phyloP scores from a whole-genome alignment of 2,797 vertebrate species.

The Pseudotriccus pelzelni region DNA sequence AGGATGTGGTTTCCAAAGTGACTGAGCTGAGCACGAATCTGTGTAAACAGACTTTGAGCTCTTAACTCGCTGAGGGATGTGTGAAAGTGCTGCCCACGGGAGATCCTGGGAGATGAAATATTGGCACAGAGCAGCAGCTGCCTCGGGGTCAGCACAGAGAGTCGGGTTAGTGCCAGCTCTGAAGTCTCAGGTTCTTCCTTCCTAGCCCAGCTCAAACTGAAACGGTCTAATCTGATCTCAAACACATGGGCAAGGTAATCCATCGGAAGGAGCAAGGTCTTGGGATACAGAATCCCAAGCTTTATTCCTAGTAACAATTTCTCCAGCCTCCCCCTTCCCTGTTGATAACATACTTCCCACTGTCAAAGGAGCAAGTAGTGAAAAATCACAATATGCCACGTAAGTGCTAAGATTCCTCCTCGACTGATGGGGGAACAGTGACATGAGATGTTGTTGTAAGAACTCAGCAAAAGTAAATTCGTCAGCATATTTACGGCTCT shows the following conservation, averaged over 20 bases:
- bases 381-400: background rate
- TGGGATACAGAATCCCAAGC: background rate
- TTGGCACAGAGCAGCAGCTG: slow-evolving; percentile 25
- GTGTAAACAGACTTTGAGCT: background rate
- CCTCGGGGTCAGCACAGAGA: background rate
- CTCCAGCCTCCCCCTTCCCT: background rate
- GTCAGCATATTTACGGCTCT: background rate
- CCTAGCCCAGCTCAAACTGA: background rate
- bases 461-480: background rate
- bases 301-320: background rate
- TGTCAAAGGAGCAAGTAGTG: background rate
- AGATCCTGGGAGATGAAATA: background rate
- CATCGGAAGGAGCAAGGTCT: background rate
- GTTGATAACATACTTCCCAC: background rate
- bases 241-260: background rate
- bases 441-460: background rate
- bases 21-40: background rate
- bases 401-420: slow-evolving; percentile 19
- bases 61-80: background rate
- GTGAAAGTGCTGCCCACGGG: background rate
- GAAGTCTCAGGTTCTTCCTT: background rate
- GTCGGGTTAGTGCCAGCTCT: background rate
- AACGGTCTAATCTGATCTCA: background rate
- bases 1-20: background rate
- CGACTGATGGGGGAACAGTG: background rate